Conservation (phyloP, 2,888 invertebrate species). For the Diaperis boleti region DNA sequence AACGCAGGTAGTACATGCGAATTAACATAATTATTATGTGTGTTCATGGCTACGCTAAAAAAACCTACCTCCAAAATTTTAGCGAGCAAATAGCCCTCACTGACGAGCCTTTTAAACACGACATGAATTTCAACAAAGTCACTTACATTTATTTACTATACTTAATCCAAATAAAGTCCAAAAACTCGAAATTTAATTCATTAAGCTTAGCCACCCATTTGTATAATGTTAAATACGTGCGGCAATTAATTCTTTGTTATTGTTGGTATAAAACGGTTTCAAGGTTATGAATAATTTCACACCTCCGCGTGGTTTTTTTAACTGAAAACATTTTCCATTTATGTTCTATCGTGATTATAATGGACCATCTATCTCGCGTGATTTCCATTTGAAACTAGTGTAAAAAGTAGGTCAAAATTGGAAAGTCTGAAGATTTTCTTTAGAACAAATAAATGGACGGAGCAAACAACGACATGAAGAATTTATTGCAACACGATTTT, state of each 20-base stretch:
- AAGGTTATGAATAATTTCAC: conserved; percentile 16
- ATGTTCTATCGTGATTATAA: background rate
- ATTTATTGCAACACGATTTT: too few species aligned
- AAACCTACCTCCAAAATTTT: too few species aligned
- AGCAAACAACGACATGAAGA: too few species aligned
- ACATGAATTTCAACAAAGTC: background rate
- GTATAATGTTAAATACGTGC: conserved; percentile 20
- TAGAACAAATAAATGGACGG: too few species aligned
- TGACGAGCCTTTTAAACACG: too few species aligned
- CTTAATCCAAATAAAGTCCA: background rate
- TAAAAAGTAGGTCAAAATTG: background rate
- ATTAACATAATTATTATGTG: too few species aligned
- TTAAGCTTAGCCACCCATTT: conserved; percentile 5
- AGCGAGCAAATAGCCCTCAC: too few species aligned
- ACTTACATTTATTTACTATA: background rate
- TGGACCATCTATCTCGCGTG: too few species aligned
- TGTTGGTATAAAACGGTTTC: conserved; percentile 18
- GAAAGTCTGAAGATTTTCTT: too few species aligned
- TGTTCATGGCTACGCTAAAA: too few species aligned
- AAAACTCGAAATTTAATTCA: conserved; percentile 17
- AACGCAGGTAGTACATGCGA: too few species aligned
- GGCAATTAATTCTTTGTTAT: conserved; percentile 19
- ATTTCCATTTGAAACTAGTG: background rate
- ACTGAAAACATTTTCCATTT: background rate
- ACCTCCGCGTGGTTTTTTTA: conserved; percentile 12